These are phyloP conservation scores for Hydrotaea diabolus DNA, from an alignment of 2,888 invertebrate species.

Conservation along the genomic window DNA sequence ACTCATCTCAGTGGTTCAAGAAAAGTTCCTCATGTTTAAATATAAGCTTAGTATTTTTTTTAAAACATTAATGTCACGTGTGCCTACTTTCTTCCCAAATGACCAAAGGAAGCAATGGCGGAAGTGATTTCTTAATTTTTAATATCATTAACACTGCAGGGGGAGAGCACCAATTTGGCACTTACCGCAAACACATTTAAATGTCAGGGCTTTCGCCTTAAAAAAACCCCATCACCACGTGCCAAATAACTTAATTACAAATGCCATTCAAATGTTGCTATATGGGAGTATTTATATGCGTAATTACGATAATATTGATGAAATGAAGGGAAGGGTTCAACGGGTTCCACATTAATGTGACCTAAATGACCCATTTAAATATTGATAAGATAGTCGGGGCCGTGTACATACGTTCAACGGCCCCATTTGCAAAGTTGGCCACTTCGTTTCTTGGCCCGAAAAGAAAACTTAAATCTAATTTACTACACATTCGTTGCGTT, in stretches of 20 bases:
- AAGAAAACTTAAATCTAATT: slow-evolving; percentile 18
- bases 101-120: neutral
- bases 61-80: too few relatives aligned
- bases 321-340: slow-evolving; percentile 2
- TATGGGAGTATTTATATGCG: neutral
- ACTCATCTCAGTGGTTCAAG: too few relatives aligned
- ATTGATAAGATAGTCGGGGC: slow-evolving; percentile 36
- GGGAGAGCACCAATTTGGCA: neutral
- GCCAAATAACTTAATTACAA: slow-evolving; percentile 1
- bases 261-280: neutral
- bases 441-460: neutral
- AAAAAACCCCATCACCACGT: neutral
- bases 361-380: slow-evolving; percentile 40
- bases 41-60: too few relatives aligned
- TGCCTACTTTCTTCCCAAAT: too few relatives aligned
- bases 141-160: neutral
- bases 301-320: slow-evolving; percentile 44
- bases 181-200: neutral
- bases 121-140: neutral
- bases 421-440: neutral
- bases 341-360: slow-evolving; percentile 34
- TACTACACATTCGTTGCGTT: slow-evolving; percentile 21
- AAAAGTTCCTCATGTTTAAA: too few relatives aligned
- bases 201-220: neutral
- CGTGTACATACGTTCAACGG: neutral